These are phyloP conservation scores for Drusus annulatus DNA, from an alignment of 1,140 invertebrate genomes.

Conservation along the genomic window DNA sequence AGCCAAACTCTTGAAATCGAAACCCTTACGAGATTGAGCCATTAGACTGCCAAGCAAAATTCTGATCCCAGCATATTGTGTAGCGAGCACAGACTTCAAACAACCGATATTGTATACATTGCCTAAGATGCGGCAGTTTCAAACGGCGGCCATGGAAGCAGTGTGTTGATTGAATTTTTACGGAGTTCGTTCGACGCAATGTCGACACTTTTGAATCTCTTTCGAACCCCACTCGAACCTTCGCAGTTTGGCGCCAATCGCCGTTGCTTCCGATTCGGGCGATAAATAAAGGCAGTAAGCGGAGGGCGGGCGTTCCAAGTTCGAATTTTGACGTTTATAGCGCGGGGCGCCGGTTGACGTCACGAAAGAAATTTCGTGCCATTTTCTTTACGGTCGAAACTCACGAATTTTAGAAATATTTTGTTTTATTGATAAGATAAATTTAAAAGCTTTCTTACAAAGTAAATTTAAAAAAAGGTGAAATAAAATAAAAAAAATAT, in stretches of 20 bases:
- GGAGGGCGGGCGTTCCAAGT: constrained; percentile 26
- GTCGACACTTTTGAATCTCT: constrained; percentile 31
- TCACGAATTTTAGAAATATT: not conserved
- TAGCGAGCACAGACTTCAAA: not conserved
- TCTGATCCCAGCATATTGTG: not conserved
- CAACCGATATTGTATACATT: not conserved
- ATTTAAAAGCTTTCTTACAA: too few relatives aligned
- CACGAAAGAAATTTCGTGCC: not conserved
- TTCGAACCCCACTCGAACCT: too few relatives aligned
- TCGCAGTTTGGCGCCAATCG: constrained; percentile 38
- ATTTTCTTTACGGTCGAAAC: not conserved
- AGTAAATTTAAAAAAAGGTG: too few relatives aligned
- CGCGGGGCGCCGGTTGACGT: not conserved
- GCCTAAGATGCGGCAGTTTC: not conserved
- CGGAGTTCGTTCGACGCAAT: constrained; percentile 28
- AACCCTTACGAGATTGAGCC: not conserved
- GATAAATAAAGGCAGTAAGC: constrained; percentile 31
- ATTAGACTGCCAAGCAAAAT: not conserved
- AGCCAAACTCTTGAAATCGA: too few relatives aligned
- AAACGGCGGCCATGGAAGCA: constrained; percentile 4
- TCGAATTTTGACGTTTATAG: constrained; percentile 34
- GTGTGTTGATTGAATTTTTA: constrained; percentile 49
- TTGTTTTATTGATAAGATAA: too few relatives aligned
- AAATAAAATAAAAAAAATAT: too few relatives aligned
- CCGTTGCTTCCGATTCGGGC: constrained; percentile 8